A percentile compares a stretch with the other conserved stretches of the same genome.
Conservation (phyloP, 1,140 invertebrate genomes). For the Tetragnatha versicolor region DNA sequence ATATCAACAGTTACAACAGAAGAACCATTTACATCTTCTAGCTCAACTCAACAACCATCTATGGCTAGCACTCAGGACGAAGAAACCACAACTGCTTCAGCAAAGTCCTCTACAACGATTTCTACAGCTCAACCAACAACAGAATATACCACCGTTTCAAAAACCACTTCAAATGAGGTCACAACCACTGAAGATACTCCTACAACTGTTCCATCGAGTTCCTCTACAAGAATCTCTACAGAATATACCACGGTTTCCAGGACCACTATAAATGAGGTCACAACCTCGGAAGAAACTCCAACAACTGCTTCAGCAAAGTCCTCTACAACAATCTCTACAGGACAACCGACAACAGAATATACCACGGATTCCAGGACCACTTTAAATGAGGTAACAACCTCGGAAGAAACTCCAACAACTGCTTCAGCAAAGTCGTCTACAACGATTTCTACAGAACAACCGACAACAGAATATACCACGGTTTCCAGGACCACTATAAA, state of each 20-base stretch:
- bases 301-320: background rate
- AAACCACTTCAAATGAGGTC: background rate
- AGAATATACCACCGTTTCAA: background rate
- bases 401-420: background rate
- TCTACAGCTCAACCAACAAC: background rate
- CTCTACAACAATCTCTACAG: background rate
- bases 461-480: too few relatives aligned
- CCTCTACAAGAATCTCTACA: too few relatives aligned
- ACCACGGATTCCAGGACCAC: background rate
- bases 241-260: too few relatives aligned
- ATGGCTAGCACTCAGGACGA: background rate
- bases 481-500: too few relatives aligned
- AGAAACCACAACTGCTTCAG: background rate
- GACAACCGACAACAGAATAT: background rate
- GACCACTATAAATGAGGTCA: too few relatives aligned
- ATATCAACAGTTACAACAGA: background rate
- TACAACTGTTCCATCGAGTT: background rate
- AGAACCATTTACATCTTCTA: background rate
- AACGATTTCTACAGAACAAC: too few relatives aligned
- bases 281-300: background rate
- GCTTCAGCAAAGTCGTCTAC: too few relatives aligned
- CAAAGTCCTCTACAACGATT: background rate
- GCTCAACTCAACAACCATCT: background rate
- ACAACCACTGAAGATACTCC: background rate
- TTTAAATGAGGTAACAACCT: background rate